A percentile compares a stretch with the other conserved stretches of the same genome.
Evolutionary conservation across 1,140 invertebrate genomes (phyloP).

Genomic region (Drosophila bifasciata): DNA sequence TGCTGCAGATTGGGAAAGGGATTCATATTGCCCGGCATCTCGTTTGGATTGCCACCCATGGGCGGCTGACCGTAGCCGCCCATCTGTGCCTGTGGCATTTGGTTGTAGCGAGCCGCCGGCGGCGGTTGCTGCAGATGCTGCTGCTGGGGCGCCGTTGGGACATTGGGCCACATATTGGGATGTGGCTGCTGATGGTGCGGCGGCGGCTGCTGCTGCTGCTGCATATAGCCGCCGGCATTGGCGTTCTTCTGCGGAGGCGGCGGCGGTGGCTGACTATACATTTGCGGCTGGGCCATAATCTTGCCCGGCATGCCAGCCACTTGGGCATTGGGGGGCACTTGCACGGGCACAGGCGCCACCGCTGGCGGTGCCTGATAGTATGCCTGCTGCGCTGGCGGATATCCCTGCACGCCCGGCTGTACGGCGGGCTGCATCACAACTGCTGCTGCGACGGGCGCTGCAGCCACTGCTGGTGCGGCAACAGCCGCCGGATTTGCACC

Average conservation of each 20-base stretch:
- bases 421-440: conserved; percentile 3
- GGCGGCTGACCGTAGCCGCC: no score
- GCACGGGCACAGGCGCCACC: conserved; percentile 26
- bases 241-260: conserved; percentile 68
- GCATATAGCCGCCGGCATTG: conserved; percentile 1
- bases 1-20: conserved; percentile 66
- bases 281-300: conserved; percentile 73
- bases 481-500: conserved; percentile 1
- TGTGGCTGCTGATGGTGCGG: conserved; percentile 24
- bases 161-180: neutral
- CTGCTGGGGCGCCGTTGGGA: neutral
- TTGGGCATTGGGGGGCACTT: conserved; percentile 30
- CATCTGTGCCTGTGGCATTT: conserved; percentile 13
- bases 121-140: conserved; percentile 22
- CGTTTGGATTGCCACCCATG: neutral
- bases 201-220: conserved; percentile 17
- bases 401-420: conserved; percentile 35
- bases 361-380: conserved; percentile 6
- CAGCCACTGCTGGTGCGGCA: conserved; percentile 12
- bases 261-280: conserved; percentile 84
- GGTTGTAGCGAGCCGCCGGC: conserved; percentile 17
- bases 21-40: conserved; percentile 18
- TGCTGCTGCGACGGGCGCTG: conserved; percentile 8
- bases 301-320: conserved; percentile 36
- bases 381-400: conserved; percentile 23